Evolutionary conservation across 2,888 invertebrate genomes (phyloP).

Genomic region (Agrenia bidenticulata): DNA sequence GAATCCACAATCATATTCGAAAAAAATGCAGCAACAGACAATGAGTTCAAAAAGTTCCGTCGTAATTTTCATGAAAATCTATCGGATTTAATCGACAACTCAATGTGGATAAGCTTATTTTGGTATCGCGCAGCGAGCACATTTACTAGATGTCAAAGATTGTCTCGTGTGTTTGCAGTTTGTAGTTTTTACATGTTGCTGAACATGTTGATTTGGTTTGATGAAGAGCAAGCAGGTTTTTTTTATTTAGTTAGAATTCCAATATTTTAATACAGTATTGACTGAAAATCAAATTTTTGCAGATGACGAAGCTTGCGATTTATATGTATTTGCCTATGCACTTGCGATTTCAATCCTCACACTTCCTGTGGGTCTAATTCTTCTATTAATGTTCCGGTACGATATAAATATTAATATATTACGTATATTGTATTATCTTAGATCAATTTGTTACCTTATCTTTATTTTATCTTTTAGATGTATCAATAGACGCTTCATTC

Average conservation of each 20-base stretch:
- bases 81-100: constrained; percentile 52
- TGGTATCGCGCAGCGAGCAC: constrained; percentile 53
- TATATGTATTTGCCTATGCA: neutral
- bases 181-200: constrained; percentile 54
- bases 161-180: constrained; percentile 54
- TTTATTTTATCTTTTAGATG: no score
- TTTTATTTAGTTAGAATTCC: neutral
- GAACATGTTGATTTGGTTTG: constrained; percentile 53
- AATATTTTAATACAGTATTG: neutral
- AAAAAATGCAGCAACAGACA: constrained; percentile 10
- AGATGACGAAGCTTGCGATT: neutral
- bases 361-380: neutral
- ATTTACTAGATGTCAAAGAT: constrained; percentile 55
- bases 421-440: no score
- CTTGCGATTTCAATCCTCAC: neutral
- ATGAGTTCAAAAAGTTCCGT: constrained; percentile 19
- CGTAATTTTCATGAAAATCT: constrained; percentile 34
- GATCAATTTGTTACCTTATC: no score
- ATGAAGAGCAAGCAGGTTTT: constrained; percentile 2
- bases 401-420: no score
- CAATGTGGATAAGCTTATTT: constrained; percentile 56
- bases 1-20: constrained; percentile 28
- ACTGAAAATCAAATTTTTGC: neutral
- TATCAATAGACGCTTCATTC: no score
- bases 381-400: neutral